These are phyloP conservation scores for Palythoa grandiflora DNA, from an alignment of 92 coral and sea anemone genomes.

Conservation along the genomic window DNA sequence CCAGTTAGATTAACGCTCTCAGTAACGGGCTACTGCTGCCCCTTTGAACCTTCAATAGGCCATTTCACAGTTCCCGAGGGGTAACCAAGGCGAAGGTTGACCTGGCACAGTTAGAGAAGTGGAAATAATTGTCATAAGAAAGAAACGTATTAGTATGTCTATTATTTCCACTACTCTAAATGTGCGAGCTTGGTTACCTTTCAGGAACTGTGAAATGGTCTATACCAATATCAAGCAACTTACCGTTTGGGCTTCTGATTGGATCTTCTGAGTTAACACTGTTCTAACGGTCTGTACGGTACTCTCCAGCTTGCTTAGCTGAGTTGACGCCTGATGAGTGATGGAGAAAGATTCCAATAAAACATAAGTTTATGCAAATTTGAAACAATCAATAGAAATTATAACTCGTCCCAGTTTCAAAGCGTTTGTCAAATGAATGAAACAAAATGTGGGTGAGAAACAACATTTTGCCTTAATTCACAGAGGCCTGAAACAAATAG, in stretches of 20 bases:
- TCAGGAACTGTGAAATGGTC: too few species aligned
- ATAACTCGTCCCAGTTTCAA: neutral
- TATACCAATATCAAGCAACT: conserved; percentile 38
- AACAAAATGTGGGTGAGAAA: neutral
- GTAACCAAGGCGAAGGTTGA: too few species aligned
- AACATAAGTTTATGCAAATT: neutral
- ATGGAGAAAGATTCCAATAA: neutral
- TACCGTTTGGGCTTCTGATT: conserved; percentile 99
- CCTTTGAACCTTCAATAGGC: neutral
- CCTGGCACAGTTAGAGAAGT: too few species aligned
- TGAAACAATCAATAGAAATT: neutral
- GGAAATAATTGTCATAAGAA: too few species aligned
- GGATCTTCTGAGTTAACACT: conserved; percentile 94
- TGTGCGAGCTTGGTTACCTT: too few species aligned
- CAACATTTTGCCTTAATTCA: neutral
- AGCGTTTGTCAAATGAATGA: neutral
- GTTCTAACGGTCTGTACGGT: conserved; percentile 93
- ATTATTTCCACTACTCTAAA: too few species aligned
- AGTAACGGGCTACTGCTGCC: neutral
- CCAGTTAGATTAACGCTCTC: too few species aligned
- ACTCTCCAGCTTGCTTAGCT: conserved; percentile 87
- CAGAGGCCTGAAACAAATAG: neutral
- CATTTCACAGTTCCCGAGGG: too few species aligned
- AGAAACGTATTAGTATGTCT: too few species aligned
- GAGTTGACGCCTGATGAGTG: conserved; percentile 73